These are phyloP conservation scores for Panagrolaimus sp. DNA, from an alignment of 1,140 invertebrate species.

Conservation along the genomic window DNA sequence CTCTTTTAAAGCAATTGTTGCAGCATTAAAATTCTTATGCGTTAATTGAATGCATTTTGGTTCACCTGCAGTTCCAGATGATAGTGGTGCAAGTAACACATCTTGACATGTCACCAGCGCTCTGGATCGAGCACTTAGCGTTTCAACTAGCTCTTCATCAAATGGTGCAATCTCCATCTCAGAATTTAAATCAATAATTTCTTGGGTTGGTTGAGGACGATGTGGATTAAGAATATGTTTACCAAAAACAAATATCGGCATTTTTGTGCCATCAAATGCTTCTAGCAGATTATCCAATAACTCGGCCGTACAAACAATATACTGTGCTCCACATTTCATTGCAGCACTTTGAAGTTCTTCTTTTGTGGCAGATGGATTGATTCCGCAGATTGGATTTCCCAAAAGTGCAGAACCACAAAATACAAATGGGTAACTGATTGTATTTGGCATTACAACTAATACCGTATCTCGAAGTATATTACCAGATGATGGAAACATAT, in stretches of 20 bases:
- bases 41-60: conserved; percentile 43
- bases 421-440: conserved; percentile 39
- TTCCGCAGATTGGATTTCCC: conserved; percentile 34
- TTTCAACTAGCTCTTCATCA: conserved; percentile 10
- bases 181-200: too few relatives aligned
- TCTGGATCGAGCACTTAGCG: conserved; percentile 7
- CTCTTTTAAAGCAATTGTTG: conserved; percentile 32
- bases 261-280: not conserved
- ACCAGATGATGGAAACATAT: not conserved
- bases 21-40: conserved; percentile 30
- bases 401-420: conserved; percentile 41
- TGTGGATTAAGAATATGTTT: not conserved
- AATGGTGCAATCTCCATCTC: conserved; percentile 11
- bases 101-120: conserved; percentile 21
- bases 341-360: conserved; percentile 20
- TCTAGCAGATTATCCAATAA: conserved; percentile 11
- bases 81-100: conserved; percentile 35
- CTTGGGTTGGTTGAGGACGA: too few relatives aligned
- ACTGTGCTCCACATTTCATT: not conserved
- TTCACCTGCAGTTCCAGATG: conserved; percentile 38
- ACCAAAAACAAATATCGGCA: not conserved
- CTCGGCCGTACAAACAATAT: not conserved
- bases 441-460: conserved; percentile 22
- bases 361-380: conserved; percentile 29
- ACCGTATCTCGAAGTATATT: conserved; percentile 12